Evolutionary conservation across 2,797 vertebrate species (phyloP), one percentile per base, ranked within the genome.

Genomic region (Platyrinchus mystaceus): DNA sequence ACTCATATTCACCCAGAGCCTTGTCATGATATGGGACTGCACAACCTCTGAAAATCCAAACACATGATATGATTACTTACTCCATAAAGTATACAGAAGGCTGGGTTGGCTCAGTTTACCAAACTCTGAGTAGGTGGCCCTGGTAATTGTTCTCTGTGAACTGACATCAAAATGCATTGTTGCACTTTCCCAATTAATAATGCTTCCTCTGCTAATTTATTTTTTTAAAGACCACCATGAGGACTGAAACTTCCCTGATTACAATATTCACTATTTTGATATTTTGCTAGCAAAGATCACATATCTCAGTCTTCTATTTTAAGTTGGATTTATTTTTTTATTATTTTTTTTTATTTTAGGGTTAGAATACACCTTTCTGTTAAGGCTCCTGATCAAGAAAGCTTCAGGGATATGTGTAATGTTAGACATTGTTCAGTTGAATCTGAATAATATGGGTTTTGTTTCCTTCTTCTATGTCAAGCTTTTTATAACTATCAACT

Each of bases 21-120:
- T 76, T 67, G 21, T 24, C 12, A 24, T 20, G 14, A 59, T 14
- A 63, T 0, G 0, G 10, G n/a, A 52, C 39, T 32, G 24, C 16
- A 58, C 3, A 63, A 56, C 14, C 37, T 87, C n/a, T 58, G 39
- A 85, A 77, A 89, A 80, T 26, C 12, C 39, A 49, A 22, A 11
- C 4, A 46, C 58, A 24, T 6, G 21, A 41, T 30, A 26, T 0
- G 6, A 20, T 60, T 71, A 41, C 55, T 86, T 50, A 83, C 2
- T 16, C 12, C 14, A 77, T 7, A n/a, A 89, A n/a, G 3, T 44
- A n/a, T 8, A 66, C 0, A 7, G 32, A 22, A 63, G 32, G 17
- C 30, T 34, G 49, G 22, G 58, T n/a, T 52, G 44, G 23, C n/a
- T 63, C n/a, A 46, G 30, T 50, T 50, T 80, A 46, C 12, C 28